Evolutionary conservation across 1,140 invertebrate species (phyloP), one percentile per base, ranked within the genome.

Genomic region (Procambarus virginalis): DNA sequence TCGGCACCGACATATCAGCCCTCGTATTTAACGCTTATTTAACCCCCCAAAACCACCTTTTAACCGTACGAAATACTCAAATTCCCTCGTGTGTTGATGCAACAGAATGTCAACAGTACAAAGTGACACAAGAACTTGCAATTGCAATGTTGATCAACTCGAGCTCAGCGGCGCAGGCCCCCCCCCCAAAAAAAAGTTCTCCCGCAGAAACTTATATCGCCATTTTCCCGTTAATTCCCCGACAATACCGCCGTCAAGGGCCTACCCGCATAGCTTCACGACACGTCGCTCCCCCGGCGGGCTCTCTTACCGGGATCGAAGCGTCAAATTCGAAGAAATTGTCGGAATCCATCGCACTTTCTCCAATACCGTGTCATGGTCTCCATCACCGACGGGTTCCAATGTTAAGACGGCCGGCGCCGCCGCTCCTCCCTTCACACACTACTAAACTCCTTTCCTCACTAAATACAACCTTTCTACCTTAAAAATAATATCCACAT

Each of bases 261-360:
- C 60, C 4, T 64, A 34, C 2, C 68, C 8, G 5, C 2, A 73
- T 34, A 34, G 10, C 22, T 73, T 34, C 22, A 73, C 14, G 20
- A 10, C 22, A 73, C 10, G 6, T 34, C 5, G 10, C 6, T 22
- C 6, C 20, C 4, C 34, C 34, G 2, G 6, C 2, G 22, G 9
- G 9, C 6, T 48, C 34, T 68, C 73, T 76, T 70, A 89, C 88
- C 88, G 88, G 81, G 58, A 78, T 68, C 51, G 88, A 84, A 78
- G 88, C 82, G 88, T 89, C 88, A 89, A 89, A 89, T 84, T 82
- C 88, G 88, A 84, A 89, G 88, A 84, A 89, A 84, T 77, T 84
- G 88, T 89, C 81, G 70, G 81, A 78, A 68, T 89, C 88, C 88
- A 89, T 89, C 77, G 64, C 73, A 79, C 70, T 68, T 83, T 84